Evolutionary conservation across 1,140 invertebrate genomes (phyloP), one percentile per base, ranked within the genome.

Genomic region (Plectus sambesii): DNA sequence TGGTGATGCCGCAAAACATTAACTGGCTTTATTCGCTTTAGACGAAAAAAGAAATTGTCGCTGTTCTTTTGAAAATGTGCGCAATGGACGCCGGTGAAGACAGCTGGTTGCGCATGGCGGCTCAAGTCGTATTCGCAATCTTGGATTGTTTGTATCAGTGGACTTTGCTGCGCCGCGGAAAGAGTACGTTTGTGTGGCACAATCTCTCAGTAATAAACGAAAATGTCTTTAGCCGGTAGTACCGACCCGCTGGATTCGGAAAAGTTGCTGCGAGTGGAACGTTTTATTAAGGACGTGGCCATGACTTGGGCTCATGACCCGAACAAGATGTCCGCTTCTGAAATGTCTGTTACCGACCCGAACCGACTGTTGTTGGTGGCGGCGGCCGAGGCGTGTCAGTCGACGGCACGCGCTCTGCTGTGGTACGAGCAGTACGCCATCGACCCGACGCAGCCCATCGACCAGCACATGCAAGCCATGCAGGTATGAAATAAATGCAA

Each of bases 361-460:
- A 40, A 48, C 59, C 24, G 50, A 55, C 24, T 59, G 70, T 45
- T 36, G 51, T 22, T 50, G 53, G 1, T 71, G 68, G 48, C 53
- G 39, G 55, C 59, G 4, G 60, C 73, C 2, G 56, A 60, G 42
- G 68, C 70, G 33, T 78, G 75, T 57, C 70, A 74, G 40, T 74
- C 74, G 2, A 77, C 73, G 56, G 69, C 73, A 2, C 57, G 77
- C 22, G 71, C 77, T 2, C 59, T 79, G 33, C 71, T 73, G 60
- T 76, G 78, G 57, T 68, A 75, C 50, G 78, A 78, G 57, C 62
- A 69, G 22, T 69, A 71, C 57, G 55, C 78, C 3, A 65, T 67
- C 33, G 53, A 58, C 24, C 54, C 63, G 33, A 53, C 61, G 39
- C 5, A 6, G 42, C 5, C 9, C 6, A 27, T 15, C 15, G 29